Base-by-base conservation (phyloP, 1,140 invertebrate species). In the Drosophila repleta region DNA sequence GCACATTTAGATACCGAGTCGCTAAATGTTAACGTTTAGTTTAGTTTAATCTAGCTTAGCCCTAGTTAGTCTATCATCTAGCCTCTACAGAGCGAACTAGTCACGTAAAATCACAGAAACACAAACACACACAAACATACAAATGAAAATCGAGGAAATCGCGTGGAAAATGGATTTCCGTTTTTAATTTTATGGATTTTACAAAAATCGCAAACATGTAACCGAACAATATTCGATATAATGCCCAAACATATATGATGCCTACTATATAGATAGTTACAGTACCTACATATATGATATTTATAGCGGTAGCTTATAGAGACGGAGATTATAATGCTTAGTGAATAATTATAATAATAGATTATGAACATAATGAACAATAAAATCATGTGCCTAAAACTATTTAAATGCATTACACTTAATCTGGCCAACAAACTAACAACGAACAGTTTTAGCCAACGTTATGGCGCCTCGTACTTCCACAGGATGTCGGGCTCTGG, bases 101-200 rank as follows among this genome's bases (percentile, higher is more conserved):
- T 87, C 81, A 87, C 41, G 87, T 90, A 79, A 90, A 90, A 81
- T 89, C 80, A 77, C 77, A 77, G 76, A 68, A 75, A 65, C 55
- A 51, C 45, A 63, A 13, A 53, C 41, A 71, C 63, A 82, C 64
- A 57, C 17, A n/a, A 37, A 71, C 65, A 65, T 63, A 76, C 35
- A 8, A 39, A 46, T 20, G 26, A 65, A 80, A 29, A 17, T 17
- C 79, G 32, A 35, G 55, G 58, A 79, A 65, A 79, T 79, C 76
- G 68, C 53, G 55, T 79, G 53, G 66, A 51, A 72, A 80, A 74
- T 87, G 56, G 76, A 52, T 29, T 18, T 52, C 39, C 18, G 7
- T 32, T 76, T 88, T 88, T 68, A 88, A 77, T 87, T 87, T 87
- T 79, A 87, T 73, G 76, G 82, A 87, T 87, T 87, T 87, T 87